A percentile compares a stretch with the other conserved stretches of the same genome.
These are phyloP conservation scores for Oxyscelio sp. DNA, from an alignment of 2,888 invertebrate genomes.

Conservation along the genomic window DNA sequence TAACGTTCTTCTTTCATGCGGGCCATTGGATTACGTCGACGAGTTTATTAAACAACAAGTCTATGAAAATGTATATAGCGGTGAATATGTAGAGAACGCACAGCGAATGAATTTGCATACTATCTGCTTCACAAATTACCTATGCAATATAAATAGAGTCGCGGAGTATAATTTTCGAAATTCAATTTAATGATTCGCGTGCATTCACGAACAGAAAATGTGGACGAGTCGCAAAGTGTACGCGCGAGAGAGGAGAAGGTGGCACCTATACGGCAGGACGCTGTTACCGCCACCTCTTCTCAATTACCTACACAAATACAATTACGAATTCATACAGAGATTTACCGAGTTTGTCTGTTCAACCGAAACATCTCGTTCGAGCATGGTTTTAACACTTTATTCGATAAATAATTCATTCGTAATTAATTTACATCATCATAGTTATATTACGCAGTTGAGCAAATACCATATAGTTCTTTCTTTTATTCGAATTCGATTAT, in stretches of 20 bases:
- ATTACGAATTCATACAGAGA: conserved; percentile 73
- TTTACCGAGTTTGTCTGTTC: conserved; percentile 69
- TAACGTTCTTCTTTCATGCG: conserved; percentile 45
- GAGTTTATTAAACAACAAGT: conserved; percentile 74
- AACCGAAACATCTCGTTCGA: conserved; percentile 61
- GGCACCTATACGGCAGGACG: conserved; percentile 57
- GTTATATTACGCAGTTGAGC: conserved; percentile 31
- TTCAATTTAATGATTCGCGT: conserved; percentile 75
- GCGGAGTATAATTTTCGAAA: conserved; percentile 76
- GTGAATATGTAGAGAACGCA: conserved; percentile 65
- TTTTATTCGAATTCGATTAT: no score
- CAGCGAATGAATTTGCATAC: conserved; percentile 72
- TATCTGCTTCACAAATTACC: conserved; percentile 77
- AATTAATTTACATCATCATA: conserved; percentile 65
- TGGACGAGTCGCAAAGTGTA: conserved; percentile 48
- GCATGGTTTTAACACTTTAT: conserved; percentile 63
- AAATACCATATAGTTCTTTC: conserved; percentile 30
- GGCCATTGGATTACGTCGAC: conserved; percentile 64
- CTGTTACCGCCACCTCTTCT: conserved; percentile 59
- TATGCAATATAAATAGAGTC: conserved; percentile 75
- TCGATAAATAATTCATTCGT: conserved; percentile 66
- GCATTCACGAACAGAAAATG: conserved; percentile 59
- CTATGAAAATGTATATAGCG: conserved; percentile 72
- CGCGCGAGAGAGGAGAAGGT: conserved; percentile 45
- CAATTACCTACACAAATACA: conserved; percentile 72